Evolutionary conservation across 92 coral and sea anemone genomes (phyloP).

Genomic region (Palythoa grandis): DNA sequence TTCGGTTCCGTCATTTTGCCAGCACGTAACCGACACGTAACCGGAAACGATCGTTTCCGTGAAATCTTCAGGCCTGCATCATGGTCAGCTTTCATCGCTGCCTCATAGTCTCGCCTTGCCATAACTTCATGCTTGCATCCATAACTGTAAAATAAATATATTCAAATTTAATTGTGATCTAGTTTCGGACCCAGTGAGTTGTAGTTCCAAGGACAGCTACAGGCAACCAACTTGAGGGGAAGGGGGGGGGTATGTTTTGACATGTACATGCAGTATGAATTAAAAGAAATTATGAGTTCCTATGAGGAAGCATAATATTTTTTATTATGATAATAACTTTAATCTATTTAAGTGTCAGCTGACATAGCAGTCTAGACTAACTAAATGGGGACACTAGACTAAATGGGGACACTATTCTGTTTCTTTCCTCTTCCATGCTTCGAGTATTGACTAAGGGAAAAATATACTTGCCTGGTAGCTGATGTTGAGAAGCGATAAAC

Average conservation of each 20-base stretch:
- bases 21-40: too few relatives aligned
- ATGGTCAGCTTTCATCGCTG: constrained; percentile 4
- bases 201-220: not conserved
- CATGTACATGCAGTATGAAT: not conserved
- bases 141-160: constrained; percentile 35
- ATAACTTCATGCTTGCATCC: constrained; percentile 55
- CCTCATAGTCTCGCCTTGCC: constrained; percentile 45
- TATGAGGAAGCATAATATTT: not conserved
- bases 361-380: constrained; percentile 11
- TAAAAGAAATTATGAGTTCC: not conserved
- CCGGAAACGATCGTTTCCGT: too few relatives aligned
- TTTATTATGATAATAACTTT: not conserved
- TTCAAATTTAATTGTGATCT: constrained; percentile 7
- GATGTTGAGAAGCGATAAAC: constrained; percentile 44
- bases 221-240: not conserved
- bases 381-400: not conserved
- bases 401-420: constrained; percentile 4
- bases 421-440: constrained; percentile 1
- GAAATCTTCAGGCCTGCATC: too few relatives aligned
- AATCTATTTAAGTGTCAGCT: not conserved
- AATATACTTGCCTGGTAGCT: constrained; percentile 44
- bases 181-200: not conserved
- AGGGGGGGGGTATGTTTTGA: not conserved
- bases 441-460: not conserved
- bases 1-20: too few relatives aligned